Conservation (phyloP, 2,113 vertebrate genomes). For the Urocolius indicus region DNA sequence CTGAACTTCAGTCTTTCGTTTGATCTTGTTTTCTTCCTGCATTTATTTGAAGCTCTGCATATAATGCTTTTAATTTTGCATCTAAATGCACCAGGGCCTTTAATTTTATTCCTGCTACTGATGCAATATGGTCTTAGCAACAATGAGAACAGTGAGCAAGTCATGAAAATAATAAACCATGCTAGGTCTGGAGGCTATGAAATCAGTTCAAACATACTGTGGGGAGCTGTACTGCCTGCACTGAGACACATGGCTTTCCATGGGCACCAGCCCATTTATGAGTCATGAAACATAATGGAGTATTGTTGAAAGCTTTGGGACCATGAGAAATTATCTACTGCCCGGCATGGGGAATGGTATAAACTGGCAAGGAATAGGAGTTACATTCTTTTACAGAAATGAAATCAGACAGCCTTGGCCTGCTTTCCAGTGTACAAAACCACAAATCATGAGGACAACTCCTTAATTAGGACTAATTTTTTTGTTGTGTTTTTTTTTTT, state of each 20-base stretch:
- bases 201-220: constrained; percentile 73
- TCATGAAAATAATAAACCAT: constrained; percentile 71
- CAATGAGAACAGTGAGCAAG: constrained; percentile 53
- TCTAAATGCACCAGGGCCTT: constrained; percentile 14
- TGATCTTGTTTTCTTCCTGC: constrained; percentile 36
- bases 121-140: constrained; percentile 53
- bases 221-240: constrained; percentile 67
- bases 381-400: constrained; percentile 74
- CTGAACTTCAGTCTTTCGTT: constrained; percentile 33
- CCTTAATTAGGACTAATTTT: constrained; percentile 51
- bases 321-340: constrained; percentile 77
- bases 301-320: constrained; percentile 79
- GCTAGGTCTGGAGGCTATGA: constrained; percentile 71
- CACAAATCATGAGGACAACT: constrained; percentile 56
- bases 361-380: constrained; percentile 74
- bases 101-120: constrained; percentile 58
- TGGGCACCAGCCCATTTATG: constrained; percentile 77
- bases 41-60: neutral
- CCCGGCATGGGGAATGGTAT: constrained; percentile 74
- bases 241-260: constrained; percentile 77
- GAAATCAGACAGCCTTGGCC: constrained; percentile 73
- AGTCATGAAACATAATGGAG: constrained; percentile 80
- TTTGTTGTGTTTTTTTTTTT: neutral
- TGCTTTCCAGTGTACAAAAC: constrained; percentile 53
- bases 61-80: neutral